Base-by-base conservation (phyloP, 1,140 invertebrate species). In the Macrobrachium rosenbergii region DNA sequence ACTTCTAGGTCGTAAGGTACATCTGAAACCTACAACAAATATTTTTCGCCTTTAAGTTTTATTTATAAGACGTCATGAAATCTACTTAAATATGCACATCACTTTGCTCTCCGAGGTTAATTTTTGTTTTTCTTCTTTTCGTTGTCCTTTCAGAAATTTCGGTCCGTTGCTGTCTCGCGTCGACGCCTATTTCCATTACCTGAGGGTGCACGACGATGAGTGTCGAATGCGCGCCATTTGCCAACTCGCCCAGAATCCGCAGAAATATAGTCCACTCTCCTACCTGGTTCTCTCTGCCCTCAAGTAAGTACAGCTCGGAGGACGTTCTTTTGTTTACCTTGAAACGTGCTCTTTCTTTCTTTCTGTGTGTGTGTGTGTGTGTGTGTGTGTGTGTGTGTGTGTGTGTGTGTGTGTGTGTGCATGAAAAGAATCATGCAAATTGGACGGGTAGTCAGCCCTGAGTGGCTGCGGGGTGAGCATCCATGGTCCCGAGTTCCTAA, bases 171-270 rank as follows among this genome's bases (percentile, higher is more conserved):
- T 88, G 23, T 88, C 87, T 45, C 87, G 87, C 16, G 7, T 88
- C 6, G 87, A 88, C 76, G 87, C 87, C 12, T 88, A 88, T 23
- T 88, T 88, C 76, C 87, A 88, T 63, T 83, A 78, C 43, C 75
- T 88, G 73, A 28, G 62, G 8, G 75, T 88, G 14, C 67, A 81
- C 11, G 87, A 88, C 75, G 82, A 82, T 21, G 45, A 63, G 60
- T 88, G 87, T 45, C 81, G 87, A 43, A 73, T 83, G 79, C 59
- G 82, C 14, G 64, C 75, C 52, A 78, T 88, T 58, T 88, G 87
- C 60, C 87, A 83, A 19, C 82, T 88, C 37, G 87, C 87, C 10
- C 59, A 28, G 21, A 58, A 83, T 59, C 84, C 84, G 67, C 21
- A 77, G 0, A 43, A 60, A 58, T 87, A 69, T 78, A 63, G 62